A percentile compares a stretch with the other conserved stretches of the same genome.
Conservation (phyloP, 2,797 vertebrate species). For the Esox masquinongy region DNA sequence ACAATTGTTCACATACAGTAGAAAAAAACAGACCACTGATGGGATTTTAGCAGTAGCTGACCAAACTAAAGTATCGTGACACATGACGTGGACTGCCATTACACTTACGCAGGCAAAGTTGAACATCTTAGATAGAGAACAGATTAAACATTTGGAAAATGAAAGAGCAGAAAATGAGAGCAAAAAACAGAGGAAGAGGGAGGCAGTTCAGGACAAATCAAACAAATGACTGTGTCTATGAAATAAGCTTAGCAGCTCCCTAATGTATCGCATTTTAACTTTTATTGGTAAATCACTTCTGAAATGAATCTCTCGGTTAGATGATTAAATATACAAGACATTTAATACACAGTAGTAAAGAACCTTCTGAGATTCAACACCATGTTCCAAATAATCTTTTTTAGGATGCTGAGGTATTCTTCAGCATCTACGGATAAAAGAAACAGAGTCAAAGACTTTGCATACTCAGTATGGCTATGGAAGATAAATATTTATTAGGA, state of each 20-base stretch:
- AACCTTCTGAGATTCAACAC: not conserved
- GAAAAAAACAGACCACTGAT: not conserved
- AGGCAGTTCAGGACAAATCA: slow-evolving; percentile 30
- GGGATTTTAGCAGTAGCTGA: not conserved
- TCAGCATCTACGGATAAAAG: not conserved
- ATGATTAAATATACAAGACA: not conserved
- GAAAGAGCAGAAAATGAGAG: slow-evolving; percentile 28
- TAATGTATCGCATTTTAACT: slow-evolving; percentile 14
- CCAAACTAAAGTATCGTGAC: slow-evolving; percentile 7
- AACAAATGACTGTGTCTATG: not conserved
- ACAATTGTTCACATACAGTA: not conserved
- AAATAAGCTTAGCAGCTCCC: slow-evolving; percentile 2
- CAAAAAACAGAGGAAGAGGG: slow-evolving; percentile 9
- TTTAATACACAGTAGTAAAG: not conserved
- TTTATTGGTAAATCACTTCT: not conserved
- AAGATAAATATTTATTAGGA: not conserved
- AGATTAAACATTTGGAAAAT: slow-evolving; percentile 67
- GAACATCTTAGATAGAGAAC: slow-evolving; percentile 65
- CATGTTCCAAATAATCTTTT: not conserved
- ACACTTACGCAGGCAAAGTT: slow-evolving; percentile 46
- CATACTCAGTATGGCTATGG: not conserved
- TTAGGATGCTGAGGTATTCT: not conserved
- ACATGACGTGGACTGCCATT: slow-evolving; percentile 39
- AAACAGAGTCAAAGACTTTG: not conserved
- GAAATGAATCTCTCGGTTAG: not conserved